phyloP scores from a whole-genome alignment of 2,113 vertebrate genomes.

The Eretmochelys imbricata region DNA sequence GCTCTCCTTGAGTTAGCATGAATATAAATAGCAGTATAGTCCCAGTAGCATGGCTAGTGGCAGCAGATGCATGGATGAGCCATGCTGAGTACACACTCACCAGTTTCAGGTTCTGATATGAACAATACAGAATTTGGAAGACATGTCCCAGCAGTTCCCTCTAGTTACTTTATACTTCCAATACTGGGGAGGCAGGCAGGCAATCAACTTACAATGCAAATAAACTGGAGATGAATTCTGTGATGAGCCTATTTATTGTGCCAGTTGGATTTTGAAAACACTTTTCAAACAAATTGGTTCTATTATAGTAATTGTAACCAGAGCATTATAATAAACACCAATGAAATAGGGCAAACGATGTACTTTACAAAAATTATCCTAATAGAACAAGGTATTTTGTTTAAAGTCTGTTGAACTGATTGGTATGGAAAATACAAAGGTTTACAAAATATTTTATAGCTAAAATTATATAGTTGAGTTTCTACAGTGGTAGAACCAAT shows the following conservation, averaged over 20 bases:
- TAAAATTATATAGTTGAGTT: rapidly evolving
- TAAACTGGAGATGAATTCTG: rapidly evolving
- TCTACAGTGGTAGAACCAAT: not conserved
- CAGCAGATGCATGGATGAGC: too few species aligned
- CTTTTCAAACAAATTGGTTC: not conserved
- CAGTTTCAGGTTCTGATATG: not conserved
- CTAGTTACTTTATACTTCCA: not conserved
- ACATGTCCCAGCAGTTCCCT: not conserved
- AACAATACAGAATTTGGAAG: not conserved
- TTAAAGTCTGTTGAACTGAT: not conserved
- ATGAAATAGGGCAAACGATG: not conserved
- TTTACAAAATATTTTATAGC: not conserved
- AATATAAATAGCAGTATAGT: too few species aligned
- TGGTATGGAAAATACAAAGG: not conserved
- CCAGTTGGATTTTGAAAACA: not conserved
- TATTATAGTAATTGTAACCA: not conserved
- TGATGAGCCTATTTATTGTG: not conserved
- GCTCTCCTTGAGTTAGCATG: too few species aligned
- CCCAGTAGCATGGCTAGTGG: too few species aligned
- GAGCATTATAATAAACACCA: not conserved
- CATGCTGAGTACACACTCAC: not conserved
- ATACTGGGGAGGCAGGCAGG: not conserved
- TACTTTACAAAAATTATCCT: not conserved
- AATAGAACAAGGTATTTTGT: not conserved
- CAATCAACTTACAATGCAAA: not conserved